Evolutionary conservation across 2,888 invertebrate genomes (phyloP).

Genomic region (Ctenicera cuprea): DNA sequence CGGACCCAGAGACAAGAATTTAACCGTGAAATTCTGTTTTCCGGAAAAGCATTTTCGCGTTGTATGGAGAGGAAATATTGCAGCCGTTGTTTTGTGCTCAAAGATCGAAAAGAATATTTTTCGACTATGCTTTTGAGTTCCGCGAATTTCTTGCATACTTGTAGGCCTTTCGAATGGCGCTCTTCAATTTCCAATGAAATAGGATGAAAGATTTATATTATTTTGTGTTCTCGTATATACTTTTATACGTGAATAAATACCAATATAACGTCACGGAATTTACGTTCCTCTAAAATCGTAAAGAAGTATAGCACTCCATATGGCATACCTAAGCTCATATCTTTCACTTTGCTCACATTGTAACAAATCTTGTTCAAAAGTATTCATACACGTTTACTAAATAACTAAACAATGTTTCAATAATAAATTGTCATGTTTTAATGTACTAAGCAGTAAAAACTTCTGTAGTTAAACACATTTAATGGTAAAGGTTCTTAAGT

Average conservation of each 20-base stretch:
- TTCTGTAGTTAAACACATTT: no score
- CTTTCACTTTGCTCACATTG: background rate
- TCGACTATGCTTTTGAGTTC: slow-evolving; percentile 49
- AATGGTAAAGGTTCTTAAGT: no score
- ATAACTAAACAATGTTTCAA: no score
- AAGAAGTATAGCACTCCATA: background rate
- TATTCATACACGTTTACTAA: no score
- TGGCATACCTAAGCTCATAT: background rate
- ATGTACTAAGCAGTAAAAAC: no score
- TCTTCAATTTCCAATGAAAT: slow-evolving; percentile 43
- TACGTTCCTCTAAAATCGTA: slow-evolving; percentile 25
- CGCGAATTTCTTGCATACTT: slow-evolving; percentile 48
- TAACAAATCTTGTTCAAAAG: background rate
- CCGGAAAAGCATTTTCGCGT: slow-evolving; percentile 52
- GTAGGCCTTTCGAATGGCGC: slow-evolving; percentile 37
- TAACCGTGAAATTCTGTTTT: slow-evolving; percentile 53
- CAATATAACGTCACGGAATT: slow-evolving; percentile 15
- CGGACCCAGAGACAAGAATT: slow-evolving; percentile 53
- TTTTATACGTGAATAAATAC: slow-evolving; percentile 40
- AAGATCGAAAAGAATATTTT: slow-evolving; percentile 52
- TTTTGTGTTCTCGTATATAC: slow-evolving; percentile 31
- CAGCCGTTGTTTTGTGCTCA: slow-evolving; percentile 50
- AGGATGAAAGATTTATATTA: slow-evolving; percentile 45
- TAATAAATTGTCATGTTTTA: no score
- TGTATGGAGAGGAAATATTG: slow-evolving; percentile 51